Evolutionary conservation across 2,113 vertebrate species (phyloP), one percentile per base, ranked within the genome.

Genomic region (Dascyllus trimaculatus): DNA sequence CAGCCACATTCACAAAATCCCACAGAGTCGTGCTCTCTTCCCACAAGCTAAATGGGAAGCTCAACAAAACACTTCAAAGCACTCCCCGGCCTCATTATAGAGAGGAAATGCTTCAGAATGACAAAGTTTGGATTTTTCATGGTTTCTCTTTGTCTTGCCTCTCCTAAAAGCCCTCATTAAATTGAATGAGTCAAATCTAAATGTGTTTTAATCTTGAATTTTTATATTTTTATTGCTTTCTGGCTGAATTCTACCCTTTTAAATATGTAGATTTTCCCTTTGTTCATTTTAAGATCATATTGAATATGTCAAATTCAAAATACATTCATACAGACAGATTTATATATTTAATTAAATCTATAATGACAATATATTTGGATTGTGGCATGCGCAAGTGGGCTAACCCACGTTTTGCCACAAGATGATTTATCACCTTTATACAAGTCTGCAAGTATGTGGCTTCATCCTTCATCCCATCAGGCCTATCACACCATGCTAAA

Each of bases 1-100:
- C 54, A 78, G 78, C 80, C 63, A 71, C 78, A 91, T 78, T 81
- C 76, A 80, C 75, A 75, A 67, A 71, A 75, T 89, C 78, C 81
- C 75, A 88, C 86, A 86, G 32, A 57, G 45, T 78, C 74, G 62
- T 66, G 56, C 66, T 85, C 71, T 61, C 57, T 46, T 19, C 59
- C 89, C 89, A 10, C 85, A 81, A 75, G 67, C 72, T 75, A 86
- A 87, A 91, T 82, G 80, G 52, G 56, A 87, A 75, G 73, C 80
- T 80, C 57, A 64, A 65, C 71, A 70, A 66, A 86, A 85, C 75
- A 84, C 87, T 88, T 86, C 78, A 92, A 91, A 92, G 82, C 22
- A 9, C 25, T 84, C 15, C 66, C 46, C 35, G 62, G 82, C 43
- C 63, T 89, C 73, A 87, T 89, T 83, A 88, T 46, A 26, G 69